Evolutionary conservation across 1,140 invertebrate genomes (phyloP).

Genomic region (Arion vulgaris): DNA sequence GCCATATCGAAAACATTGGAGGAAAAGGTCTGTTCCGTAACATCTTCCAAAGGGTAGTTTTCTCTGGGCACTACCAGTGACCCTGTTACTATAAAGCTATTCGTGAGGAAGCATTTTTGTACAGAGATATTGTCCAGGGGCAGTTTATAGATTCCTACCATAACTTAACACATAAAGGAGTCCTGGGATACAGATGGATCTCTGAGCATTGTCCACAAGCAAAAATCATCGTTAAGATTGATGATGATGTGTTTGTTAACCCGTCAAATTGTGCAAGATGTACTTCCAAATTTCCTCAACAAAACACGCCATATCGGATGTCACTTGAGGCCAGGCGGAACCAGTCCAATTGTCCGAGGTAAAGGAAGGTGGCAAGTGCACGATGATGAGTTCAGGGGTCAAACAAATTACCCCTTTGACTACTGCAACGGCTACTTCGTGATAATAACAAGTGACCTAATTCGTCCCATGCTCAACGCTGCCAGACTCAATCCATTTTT

Average conservation of each 20-base stretch:
- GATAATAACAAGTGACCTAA: constrained; percentile 68
- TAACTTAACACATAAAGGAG: constrained; percentile 75
- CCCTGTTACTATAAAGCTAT: constrained; percentile 62
- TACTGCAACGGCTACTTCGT: constrained; percentile 73
- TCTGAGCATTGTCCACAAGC: constrained; percentile 78
- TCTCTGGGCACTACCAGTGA: constrained; percentile 14
- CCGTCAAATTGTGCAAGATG: constrained; percentile 72
- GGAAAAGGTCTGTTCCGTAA: not conserved
- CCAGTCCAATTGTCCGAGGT: constrained; percentile 44
- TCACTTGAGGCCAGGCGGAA: constrained; percentile 45
- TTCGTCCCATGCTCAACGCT: constrained; percentile 63
- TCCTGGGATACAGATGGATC: constrained; percentile 87
- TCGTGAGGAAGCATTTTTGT: constrained; percentile 17
- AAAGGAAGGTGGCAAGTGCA: constrained; percentile 41
- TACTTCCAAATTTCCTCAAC: constrained; percentile 22
- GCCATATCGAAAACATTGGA: constrained; percentile 15
- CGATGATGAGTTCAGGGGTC: constrained; percentile 49
- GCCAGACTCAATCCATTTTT: constrained; percentile 63
- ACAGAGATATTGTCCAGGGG: constrained; percentile 66
- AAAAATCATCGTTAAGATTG: constrained; percentile 86
- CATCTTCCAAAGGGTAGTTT: not conserved
- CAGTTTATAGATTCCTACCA: constrained; percentile 66
- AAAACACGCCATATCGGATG: constrained; percentile 45
- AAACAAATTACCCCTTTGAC: constrained; percentile 48
- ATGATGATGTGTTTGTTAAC: constrained; percentile 90